These are phyloP conservation scores for Acrobasis consociella DNA, from an alignment of 2,888 invertebrate genomes.

Conservation along the genomic window DNA sequence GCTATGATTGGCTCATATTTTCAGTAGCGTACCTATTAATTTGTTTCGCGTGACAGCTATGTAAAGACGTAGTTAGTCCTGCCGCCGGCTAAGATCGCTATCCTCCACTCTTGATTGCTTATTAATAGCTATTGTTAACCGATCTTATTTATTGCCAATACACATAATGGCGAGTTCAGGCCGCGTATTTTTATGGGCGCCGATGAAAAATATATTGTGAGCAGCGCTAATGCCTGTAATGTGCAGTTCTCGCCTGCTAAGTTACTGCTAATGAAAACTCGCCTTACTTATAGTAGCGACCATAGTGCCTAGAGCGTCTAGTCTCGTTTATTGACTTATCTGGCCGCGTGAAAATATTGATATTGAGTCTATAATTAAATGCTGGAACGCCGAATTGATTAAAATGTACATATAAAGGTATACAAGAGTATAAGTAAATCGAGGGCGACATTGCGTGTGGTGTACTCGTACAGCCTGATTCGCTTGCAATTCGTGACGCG, in stretches of 20 bases:
- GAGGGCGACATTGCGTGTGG: slow-evolving; percentile 42
- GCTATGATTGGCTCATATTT: slow-evolving; percentile 57
- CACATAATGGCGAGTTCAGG: slow-evolving; percentile 12
- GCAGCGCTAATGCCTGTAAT: slow-evolving; percentile 44
- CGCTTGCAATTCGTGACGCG: slow-evolving; percentile 54
- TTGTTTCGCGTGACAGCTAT: slow-evolving; percentile 43
- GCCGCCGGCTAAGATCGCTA: slow-evolving; percentile 48
- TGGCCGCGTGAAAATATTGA: slow-evolving; percentile 24
- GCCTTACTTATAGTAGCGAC: slow-evolving; percentile 57
- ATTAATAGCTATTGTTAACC: slow-evolving; percentile 60
- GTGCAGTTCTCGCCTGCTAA: slow-evolving; percentile 52
- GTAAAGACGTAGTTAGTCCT: slow-evolving; percentile 39
- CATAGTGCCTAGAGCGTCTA: slow-evolving; percentile 48
- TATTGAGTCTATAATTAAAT: slow-evolving; percentile 24
- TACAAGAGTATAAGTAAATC: slow-evolving; percentile 21
- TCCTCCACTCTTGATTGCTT: slow-evolving; percentile 56
- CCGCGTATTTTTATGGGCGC: slow-evolving; percentile 18
- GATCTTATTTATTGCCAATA: slow-evolving; percentile 34
- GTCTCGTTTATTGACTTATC: slow-evolving; percentile 48
- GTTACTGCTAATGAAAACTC: slow-evolving; percentile 75
- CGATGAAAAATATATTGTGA: slow-evolving; percentile 42
- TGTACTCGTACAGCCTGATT: slow-evolving; percentile 43
- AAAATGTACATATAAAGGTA: slow-evolving; percentile 16
- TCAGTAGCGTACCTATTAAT: slow-evolving; percentile 48
- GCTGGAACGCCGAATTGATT: slow-evolving; percentile 25